Evolutionary conservation across 2,113 vertebrate genomes (phyloP), one percentile per base, ranked within the genome.

Genomic region (Sminthopsis crassicaudata): DNA sequence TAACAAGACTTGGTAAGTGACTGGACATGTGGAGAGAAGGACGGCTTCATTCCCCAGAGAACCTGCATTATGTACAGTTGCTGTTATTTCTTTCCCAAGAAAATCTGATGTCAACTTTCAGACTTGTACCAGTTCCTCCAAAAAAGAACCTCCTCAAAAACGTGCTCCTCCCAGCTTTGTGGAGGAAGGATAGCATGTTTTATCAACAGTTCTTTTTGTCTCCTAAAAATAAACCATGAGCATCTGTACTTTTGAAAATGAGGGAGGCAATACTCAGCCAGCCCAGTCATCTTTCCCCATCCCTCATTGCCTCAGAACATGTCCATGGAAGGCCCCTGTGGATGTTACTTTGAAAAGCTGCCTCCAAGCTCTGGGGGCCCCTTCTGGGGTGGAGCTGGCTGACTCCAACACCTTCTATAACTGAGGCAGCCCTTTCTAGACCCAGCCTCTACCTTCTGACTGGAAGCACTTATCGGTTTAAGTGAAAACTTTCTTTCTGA

Each of bases 221-320:
- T 93, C 92, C 96, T 97, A 98, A 97, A 98, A 97, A 98, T 97
- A 98, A 97, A 96, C 60, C n/a, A 88, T 51, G 12, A 3, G 42
- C 96, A 93, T 94, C 93, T 93, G 97, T 91, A 96, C 0, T 51
- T 94, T 93, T 94, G 93, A 94, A 97, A 93, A 97, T 4, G 90
- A 96, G 94, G 84, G 84, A 67, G 53, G 89, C 27, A 90, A 91
- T 95, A 2, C 23, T 57, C 92, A 67, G 48, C 27, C 90, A 89
- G 96, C 53, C n/a, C 0, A 19, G 67, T 7, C 89, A 11, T 16
- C 89, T 57, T n/a, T 46, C 36, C 22, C 46, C 12, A 3, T 42
- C 46, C 23, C 67, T 84, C 42, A 42, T 19, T 42, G 5, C n/a
- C 67, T 84, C 25, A 46, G 91, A 92, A 90, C 51, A 4, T 22